Base-by-base conservation (phyloP, 2,888 invertebrate genomes). In the Platycheirus albimanus region DNA sequence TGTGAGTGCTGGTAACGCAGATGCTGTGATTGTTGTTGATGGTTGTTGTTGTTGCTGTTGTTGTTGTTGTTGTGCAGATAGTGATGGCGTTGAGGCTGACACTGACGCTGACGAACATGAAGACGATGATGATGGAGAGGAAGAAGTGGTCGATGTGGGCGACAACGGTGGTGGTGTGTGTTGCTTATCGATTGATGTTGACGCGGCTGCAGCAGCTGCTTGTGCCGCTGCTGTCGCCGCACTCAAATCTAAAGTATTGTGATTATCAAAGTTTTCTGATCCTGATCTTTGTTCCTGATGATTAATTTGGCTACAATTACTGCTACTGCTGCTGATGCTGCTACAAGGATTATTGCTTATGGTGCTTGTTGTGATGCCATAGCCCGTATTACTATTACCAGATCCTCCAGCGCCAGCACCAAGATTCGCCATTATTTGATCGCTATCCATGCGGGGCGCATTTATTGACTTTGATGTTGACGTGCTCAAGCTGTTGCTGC, bases 31-130 rank as follows among this genome's bases (percentile, higher is more conserved):
- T 79, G 74, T 66, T 54, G 70, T 67, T 10, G 67, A 54, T 20
- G 56, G 45, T 38, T 76, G 71, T n/a, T 86, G 85, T 74, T 87
- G 86, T 80, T 87, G 63, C 69, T 79, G 74, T 66, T 54, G 70
- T 67, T 10, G 67, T 49, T 20, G 56, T 38, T 38, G 71, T 67
- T 4, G 5, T 69, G 72, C 47, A 67, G 84, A 74, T 76, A 66
- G 69, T 41, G 38, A 76, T 5, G 70, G 30, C 15, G 71, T 45
- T 38, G 70, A 64, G 1, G 64, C 33, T 66, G 72, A 41, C 15
- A 67, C 38, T 38, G 70, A 64, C 49, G 61, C 24, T 64, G 77
- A 47, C 41, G 75, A 61, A 11, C 72, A 67, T 11, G 77, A 49
- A 20, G 74, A 52, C 8, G 75, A 74, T 58, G 79, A 74, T 58